Base-by-base conservation (phyloP, 2,113 vertebrate genomes). In the Bubalus kerabau region DNA sequence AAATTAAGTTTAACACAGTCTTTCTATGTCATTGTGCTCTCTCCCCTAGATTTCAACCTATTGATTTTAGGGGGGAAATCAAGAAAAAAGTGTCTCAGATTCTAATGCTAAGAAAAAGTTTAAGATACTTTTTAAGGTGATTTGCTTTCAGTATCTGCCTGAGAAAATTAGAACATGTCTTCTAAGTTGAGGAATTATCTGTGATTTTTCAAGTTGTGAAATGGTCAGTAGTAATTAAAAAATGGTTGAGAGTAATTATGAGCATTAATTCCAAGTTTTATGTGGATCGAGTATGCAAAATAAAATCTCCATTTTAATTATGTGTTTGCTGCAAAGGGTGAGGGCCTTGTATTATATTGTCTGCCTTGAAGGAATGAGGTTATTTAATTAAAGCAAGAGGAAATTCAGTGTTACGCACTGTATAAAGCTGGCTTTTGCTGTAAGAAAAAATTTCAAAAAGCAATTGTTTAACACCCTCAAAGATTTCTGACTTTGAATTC, bases 341-440 rank as follows among this genome's bases (percentile, higher is more conserved):
- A 87, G 67, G 82, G n/a, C 26, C 64, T 85, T 88, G 11, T 46
- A 80, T 90, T 52, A 74, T 81, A 80, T 95, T 94, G 26, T 54
- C 40, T 84, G 43, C 24, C n/a, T 46, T 85, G 52, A 76, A 78
- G 21, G 62, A 94, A 94, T 60, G 46, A 48, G 3, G 19, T 84
- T 95, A 76, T 78, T 81, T 97, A 62, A 21, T 30, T 54, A 48
- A 71, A 98, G 71, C 43, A 56, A 94, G 52, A 96, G 95, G 87
- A 97, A 52, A 36, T 91, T 48, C 78, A 80, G 82, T 96, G 12
- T 78, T 95, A 57, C 90, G 87, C 96, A 97, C 98, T 98, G 78
- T 95, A 92, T 91, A 98, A 90, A 90, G 3, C 74, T 98, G 24
- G 95, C 62, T 98, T 57, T 97, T 89, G 62, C 91, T 7, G 96